These are phyloP conservation scores for Myanophis thanlyinensis DNA, from an alignment of 2,113 vertebrate species.

Conservation along the genomic window DNA sequence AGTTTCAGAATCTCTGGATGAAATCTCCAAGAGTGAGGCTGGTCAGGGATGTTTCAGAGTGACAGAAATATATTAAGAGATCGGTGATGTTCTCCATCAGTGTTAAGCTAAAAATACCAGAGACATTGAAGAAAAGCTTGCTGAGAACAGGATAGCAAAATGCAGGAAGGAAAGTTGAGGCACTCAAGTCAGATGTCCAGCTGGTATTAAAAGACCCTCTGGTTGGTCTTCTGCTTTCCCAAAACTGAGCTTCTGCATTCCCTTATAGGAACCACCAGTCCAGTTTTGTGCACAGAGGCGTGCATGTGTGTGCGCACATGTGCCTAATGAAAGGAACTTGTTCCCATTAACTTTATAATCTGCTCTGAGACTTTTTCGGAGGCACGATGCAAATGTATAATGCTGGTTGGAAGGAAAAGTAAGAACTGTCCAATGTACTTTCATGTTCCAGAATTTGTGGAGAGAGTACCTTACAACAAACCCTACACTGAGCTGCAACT, in stretches of 20 bases:
- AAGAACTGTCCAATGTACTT: not conserved
- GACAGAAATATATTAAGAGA: not conserved
- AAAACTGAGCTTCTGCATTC: too few relatives aligned
- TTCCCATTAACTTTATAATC: not conserved
- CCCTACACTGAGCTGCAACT: conserved; percentile 85
- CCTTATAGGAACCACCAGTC: not conserved
- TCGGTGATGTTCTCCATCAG: not conserved
- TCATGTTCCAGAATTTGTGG: conserved; percentile 78
- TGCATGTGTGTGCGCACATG: fast-evolving
- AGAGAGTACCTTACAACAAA: conserved; percentile 86
- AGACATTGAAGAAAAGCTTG: not conserved
- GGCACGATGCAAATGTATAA: not conserved
- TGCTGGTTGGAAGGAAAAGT: not conserved
- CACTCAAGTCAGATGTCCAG: not conserved
- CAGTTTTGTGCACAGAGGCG: not conserved
- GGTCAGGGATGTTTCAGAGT: not conserved
- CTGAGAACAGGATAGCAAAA: not conserved
- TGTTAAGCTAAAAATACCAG: not conserved
- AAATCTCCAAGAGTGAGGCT: not conserved
- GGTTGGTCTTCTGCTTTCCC: not conserved
- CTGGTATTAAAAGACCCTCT: not conserved
- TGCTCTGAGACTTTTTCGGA: not conserved
- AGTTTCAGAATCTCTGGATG: not conserved
- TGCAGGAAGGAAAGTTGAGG: not conserved
- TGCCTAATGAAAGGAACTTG: not conserved